These are phyloP conservation scores for Frankliniella intonsa DNA, from an alignment of 2,888 invertebrate species.

Conservation along the genomic window DNA sequence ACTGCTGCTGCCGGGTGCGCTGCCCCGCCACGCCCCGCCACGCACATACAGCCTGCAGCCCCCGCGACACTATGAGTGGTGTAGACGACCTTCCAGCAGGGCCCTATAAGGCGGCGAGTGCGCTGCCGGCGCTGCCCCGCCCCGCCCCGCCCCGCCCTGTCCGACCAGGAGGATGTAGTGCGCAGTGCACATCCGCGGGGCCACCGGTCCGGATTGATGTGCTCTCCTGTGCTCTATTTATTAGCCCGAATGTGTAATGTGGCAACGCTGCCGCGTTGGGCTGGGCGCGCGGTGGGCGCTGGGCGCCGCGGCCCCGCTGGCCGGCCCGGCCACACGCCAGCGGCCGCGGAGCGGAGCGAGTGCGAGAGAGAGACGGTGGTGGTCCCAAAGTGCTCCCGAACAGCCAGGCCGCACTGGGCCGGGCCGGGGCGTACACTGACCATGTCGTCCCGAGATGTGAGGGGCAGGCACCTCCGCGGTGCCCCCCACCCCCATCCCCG, in stretches of 20 bases:
- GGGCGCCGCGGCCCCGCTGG: too few species aligned
- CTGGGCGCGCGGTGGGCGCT: too few species aligned
- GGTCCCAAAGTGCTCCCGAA: not conserved
- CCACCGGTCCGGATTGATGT: too few species aligned
- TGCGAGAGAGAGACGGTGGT: not conserved
- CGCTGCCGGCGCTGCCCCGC: too few species aligned
- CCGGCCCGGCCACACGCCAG: not conserved
- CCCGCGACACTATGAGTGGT: too few species aligned
- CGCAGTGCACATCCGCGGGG: not conserved
- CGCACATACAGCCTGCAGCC: too few species aligned
- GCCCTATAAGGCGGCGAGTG: too few species aligned
- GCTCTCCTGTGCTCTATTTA: not conserved
- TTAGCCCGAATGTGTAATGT: conserved; percentile 1
- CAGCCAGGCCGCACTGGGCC: not conserved
- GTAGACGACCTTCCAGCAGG: too few species aligned
- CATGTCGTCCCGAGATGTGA: not conserved
- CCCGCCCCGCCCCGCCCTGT: not conserved
- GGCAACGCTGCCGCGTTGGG: not conserved
- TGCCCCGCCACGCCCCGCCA: too few species aligned
- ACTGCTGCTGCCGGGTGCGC: too few species aligned
- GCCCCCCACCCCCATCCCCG: not conserved
- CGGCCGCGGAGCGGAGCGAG: not conserved
- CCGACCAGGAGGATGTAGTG: too few species aligned
- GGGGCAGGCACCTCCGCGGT: not conserved
- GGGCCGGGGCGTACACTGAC: too few species aligned